phyloP scores from a whole-genome alignment of 2,888 invertebrate genomes.

The Pollenia griseotomentosa region DNA sequence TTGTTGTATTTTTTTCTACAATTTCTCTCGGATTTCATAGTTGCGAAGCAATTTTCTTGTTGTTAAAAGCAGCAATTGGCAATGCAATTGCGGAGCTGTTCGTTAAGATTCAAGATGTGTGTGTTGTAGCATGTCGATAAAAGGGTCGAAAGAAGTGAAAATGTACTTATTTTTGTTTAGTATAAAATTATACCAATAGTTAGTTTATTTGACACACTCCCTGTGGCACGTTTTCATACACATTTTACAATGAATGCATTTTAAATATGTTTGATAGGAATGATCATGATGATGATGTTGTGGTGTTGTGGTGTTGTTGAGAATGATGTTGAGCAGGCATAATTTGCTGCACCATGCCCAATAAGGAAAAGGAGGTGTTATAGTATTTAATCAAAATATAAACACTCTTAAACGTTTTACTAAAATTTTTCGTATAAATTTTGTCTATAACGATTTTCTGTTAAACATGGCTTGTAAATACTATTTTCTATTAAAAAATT shows the following conservation, averaged over 20 bases:
- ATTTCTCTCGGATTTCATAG: constrained; percentile 58
- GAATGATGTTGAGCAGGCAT: constrained; percentile 31
- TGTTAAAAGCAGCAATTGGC: constrained; percentile 56
- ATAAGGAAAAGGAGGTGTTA: background rate
- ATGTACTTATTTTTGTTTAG: constrained; percentile 4
- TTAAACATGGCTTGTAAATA: no score
- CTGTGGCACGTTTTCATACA: constrained; percentile 70
- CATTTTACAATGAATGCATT: constrained; percentile 61
- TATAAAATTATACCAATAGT: constrained; percentile 65
- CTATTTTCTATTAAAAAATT: no score
- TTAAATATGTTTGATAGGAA: constrained; percentile 52
- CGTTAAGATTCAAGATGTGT: constrained; percentile 32
- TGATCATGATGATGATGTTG: constrained; percentile 48
- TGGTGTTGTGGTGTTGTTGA: constrained; percentile 26
- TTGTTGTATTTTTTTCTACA: constrained; percentile 16
- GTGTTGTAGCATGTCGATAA: constrained; percentile 28
- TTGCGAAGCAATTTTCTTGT: constrained; percentile 64
- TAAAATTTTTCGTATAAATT: no score
- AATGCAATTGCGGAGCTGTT: constrained; percentile 48
- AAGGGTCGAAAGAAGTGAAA: constrained; percentile 43
- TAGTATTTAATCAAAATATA: background rate
- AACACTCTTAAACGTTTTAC: no score
- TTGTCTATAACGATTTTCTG: no score
- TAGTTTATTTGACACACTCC: constrained; percentile 72
- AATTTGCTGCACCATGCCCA: constrained; percentile 16